phyloP scores from a whole-genome alignment of 2,113 vertebrate genomes.

The Aptenodytes forsteri region DNA sequence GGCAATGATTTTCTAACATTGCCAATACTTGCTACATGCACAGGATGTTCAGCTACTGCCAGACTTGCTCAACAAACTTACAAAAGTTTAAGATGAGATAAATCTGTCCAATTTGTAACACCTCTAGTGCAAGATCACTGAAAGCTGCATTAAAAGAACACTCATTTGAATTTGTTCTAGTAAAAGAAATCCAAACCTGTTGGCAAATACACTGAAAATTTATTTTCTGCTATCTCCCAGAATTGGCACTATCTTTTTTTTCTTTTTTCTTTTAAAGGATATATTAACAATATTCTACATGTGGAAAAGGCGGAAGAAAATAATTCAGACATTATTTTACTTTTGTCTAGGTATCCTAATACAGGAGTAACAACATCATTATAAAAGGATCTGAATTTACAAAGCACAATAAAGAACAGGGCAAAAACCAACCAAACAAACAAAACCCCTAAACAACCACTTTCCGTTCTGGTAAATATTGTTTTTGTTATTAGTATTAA shows the following conservation, averaged over 20 bases:
- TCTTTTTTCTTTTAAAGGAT: not conserved
- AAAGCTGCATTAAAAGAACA: not conserved
- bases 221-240: not conserved
- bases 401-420: not conserved
- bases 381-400: not conserved
- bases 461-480: not conserved
- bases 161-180: not conserved
- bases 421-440: not conserved
- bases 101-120: not conserved
- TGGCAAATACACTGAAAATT: not conserved
- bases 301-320: not conserved
- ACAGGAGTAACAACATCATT: not conserved
- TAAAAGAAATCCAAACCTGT: not conserved
- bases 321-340: not conserved
- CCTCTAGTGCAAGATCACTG: not conserved
- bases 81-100: not conserved
- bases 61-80: not conserved
- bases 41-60: not conserved
- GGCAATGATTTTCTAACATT: not conserved
- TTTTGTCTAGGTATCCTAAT: not conserved
- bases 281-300: not conserved
- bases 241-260: not conserved
- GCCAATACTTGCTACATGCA: not conserved
- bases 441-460: not conserved
- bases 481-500: not conserved